A percentile compares a stretch with the other conserved stretches of the same genome.
Conservation (phyloP, 2,888 invertebrate species). For the Cephus runcator region DNA sequence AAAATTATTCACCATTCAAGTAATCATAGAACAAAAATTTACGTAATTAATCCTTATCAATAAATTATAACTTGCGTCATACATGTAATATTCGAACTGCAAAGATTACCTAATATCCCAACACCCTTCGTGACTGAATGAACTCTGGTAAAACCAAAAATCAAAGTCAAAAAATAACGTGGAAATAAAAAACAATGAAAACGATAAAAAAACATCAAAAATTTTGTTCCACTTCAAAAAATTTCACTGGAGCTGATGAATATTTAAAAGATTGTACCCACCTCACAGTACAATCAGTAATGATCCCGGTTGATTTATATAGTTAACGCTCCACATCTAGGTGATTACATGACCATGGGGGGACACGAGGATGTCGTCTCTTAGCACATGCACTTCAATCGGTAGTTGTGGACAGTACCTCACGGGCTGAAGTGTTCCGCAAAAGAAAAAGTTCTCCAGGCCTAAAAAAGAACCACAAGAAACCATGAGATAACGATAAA, state of each 20-base stretch:
- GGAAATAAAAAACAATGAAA: not conserved
- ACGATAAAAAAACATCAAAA: not conserved
- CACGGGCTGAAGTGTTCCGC: slow-evolving; percentile 6
- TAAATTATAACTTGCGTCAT: not conserved
- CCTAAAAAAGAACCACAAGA: not conserved
- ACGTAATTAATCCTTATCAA: too few species aligned
- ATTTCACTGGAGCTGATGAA: not conserved
- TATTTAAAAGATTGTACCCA: slow-evolving; percentile 5
- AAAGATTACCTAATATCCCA: slow-evolving; percentile 20
- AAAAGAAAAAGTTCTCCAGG: not conserved
- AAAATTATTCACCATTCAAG: slow-evolving; percentile 26
- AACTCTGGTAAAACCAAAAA: slow-evolving; percentile 16
- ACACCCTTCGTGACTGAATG: not conserved
- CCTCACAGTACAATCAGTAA: slow-evolving; percentile 46
- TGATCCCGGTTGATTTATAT: slow-evolving; percentile 44
- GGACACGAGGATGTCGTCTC: slow-evolving; percentile 29
- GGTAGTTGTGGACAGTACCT: slow-evolving; percentile 39
- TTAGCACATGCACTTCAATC: slow-evolving; percentile 19
- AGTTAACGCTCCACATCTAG: slow-evolving; percentile 40
- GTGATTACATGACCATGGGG: slow-evolving; percentile 45
- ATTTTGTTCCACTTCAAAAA: not conserved
- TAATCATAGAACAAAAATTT: slow-evolving; percentile 1
- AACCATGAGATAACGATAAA: slow-evolving; percentile 2
- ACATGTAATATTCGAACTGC: slow-evolving; percentile 23
- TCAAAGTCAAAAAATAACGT: slow-evolving; percentile 7